Conservation (phyloP, 2,888 invertebrate species). For the Dioctria linearis region DNA sequence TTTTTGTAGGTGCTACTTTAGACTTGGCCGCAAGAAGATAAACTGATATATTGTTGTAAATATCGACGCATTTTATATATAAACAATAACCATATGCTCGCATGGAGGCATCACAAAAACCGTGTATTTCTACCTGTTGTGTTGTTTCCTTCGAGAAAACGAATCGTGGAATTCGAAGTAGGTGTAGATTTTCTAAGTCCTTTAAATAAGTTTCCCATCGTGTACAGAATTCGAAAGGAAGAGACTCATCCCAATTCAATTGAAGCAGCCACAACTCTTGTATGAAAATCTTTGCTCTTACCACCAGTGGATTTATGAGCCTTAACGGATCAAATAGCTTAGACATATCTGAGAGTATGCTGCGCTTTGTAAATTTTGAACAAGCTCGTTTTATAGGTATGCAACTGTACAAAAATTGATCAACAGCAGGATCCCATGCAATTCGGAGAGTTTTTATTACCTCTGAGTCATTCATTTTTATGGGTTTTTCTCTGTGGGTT, state of each 20-base stretch:
- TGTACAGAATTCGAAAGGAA: background rate
- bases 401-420: background rate
- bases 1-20: too few relatives aligned
- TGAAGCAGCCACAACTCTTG: slow-evolving; percentile 3
- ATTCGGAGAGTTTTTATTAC: slow-evolving; percentile 10
- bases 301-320: too few relatives aligned
- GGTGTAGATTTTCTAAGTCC: background rate
- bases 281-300: too few relatives aligned
- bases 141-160: background rate
- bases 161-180: too few relatives aligned
- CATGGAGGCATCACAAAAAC: too few relatives aligned
- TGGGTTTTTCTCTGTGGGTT: background rate
- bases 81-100: too few relatives aligned
- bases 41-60: too few relatives aligned
- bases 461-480: background rate
- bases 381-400: slow-evolving; percentile 48
- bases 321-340: too few relatives aligned
- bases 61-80: too few relatives aligned
- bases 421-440: background rate
- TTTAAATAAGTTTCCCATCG: background rate
- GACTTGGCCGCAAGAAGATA: too few relatives aligned
- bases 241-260: slow-evolving; percentile 24
- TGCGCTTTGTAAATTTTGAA: slow-evolving; percentile 1
- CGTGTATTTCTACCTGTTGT: too few relatives aligned
- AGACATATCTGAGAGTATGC: too few relatives aligned